Evolutionary conservation across 2,113 vertebrate species (phyloP).

Genomic region (Rhineura floridana): DNA sequence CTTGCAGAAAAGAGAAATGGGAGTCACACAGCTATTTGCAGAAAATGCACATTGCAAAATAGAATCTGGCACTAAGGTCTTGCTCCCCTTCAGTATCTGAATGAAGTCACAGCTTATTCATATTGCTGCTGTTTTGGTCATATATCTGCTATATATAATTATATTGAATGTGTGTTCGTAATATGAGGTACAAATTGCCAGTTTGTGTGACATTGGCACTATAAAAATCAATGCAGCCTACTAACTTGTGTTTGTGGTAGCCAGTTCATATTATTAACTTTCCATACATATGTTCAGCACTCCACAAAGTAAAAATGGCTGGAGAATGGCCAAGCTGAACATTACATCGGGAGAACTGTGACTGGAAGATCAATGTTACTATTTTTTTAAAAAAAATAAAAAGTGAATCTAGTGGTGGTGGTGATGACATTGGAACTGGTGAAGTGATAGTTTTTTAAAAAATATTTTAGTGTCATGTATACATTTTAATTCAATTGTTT

Average conservation of each 20-base stretch:
- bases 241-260: not conserved
- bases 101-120: not conserved
- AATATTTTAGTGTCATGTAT: too few species aligned
- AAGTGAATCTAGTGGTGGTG: not conserved
- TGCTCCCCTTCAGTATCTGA: conserved; percentile 18
- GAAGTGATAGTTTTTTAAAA: too few species aligned
- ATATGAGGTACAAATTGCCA: not conserved
- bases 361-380: not conserved
- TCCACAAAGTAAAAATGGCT: not conserved
- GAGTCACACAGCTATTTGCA: not conserved
- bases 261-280: conserved; percentile 1
- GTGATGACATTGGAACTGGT: not conserved
- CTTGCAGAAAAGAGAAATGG: not conserved
- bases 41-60: conserved; percentile 17
- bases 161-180: not conserved
- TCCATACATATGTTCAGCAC: not conserved
- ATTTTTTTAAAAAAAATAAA: too few species aligned
- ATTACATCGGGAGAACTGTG: not conserved
- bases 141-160: not conserved
- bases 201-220: not conserved
- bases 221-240: not conserved
- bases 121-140: conserved; percentile 14
- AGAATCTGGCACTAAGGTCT: not conserved
- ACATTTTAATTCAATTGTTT: too few species aligned
- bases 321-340: not conserved